Evolutionary conservation across 2,888 invertebrate genomes (phyloP), one percentile per base, ranked within the genome.

Genomic region (Acanthococcus lagerstroemiae): DNA sequence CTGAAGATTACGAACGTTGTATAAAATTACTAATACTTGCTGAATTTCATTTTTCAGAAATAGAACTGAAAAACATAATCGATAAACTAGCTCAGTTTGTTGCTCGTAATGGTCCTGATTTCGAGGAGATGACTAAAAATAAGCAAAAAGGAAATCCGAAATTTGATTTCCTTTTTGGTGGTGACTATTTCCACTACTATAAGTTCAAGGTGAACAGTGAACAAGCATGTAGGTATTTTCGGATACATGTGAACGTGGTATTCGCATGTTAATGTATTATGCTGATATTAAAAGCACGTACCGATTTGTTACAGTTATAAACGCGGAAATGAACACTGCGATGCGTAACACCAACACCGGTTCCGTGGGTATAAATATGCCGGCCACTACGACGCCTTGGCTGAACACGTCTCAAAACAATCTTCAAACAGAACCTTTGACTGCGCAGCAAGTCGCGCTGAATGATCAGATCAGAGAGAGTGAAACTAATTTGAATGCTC

Each of bases 21-120:
- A 56, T 21, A n/a, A n/a, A n/a, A 37, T 3, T 37, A 9, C 1
- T 37, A 15, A 15, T 2, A n/a, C 37, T 37, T 15, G 12, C 37
- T 9, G n/a, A 37, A 37, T 37, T 37, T 50, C 24, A 26, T 24
- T 57, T 56, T 63, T 9, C 54, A 88, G 96, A 96, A 82, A 88
- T 87, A 74, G 95, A 96, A 76, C 84, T 95, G 74, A 86, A 90
- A 75, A 95, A 94, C 80, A 95, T 96, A 75, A 97, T 99, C 74
- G 97, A 97, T 81, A 96, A 96, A 81, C 81, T 97, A 73, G 97
- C 97, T 15, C 94, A 95, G 78, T 97, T 97, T 83, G 97, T 99
- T 71, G 97, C 97, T 68, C 81, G 95, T 78, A 97, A 96, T 87
- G 97, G 97, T 63, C 95, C 94, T n/a, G 96, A 96, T 77, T 96